Evolutionary conservation across 1,140 invertebrate species (phyloP), one percentile per base, ranked within the genome.

Genomic region (Dendrolimus punctatus): DNA sequence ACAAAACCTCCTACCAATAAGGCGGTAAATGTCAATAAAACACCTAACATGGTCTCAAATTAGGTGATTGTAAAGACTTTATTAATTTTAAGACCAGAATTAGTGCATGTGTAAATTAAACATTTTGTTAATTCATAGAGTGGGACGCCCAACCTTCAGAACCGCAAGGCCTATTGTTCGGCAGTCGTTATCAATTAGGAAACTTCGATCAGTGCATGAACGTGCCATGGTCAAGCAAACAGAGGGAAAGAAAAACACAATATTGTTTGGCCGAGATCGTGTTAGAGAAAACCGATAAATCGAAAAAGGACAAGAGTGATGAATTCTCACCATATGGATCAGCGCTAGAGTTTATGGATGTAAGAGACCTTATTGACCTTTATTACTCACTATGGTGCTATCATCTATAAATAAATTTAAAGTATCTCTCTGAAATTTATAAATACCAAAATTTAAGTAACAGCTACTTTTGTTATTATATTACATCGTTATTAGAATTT

Each of bases 161-260:
- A 53, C 88, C 91, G 5, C 82, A 86, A 39, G 91, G 91, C 6
- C 64, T 91, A 6, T 66, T 91, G 0, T 87, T 80, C 9, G 91
- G 90, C 0, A 90, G 87, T 50, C 80, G 81, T 1, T 91, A 88
- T 64, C 88, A 91, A 46, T 80, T 92, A 40, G 91, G 91, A 1
- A 90, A 92, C 70, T 92, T 89, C 59, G 91, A 92, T 57, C 89
- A 92, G 64, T 92, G 91, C 49, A 64, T 91, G 10, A 61, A 71
- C n/a, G 55, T 73, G 3, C 78, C 79, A 0, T 85, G 82, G 82
- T 52, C 66, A 8, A 63, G 76, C 8, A 78, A 76, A 2, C 76
- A 88, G 39, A 74, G 76, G 1, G 87, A 87, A 2, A 80, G 90
- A 42, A 69, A 72, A 40, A 86, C 87, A 0, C 87, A 90, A 69